Percentiles rank a stretch among this genome's conserved stretches.
Conservation (phyloP, 30 jellyfish, hydroid and myxozoan species). For the Hydractinia echinata region DNA sequence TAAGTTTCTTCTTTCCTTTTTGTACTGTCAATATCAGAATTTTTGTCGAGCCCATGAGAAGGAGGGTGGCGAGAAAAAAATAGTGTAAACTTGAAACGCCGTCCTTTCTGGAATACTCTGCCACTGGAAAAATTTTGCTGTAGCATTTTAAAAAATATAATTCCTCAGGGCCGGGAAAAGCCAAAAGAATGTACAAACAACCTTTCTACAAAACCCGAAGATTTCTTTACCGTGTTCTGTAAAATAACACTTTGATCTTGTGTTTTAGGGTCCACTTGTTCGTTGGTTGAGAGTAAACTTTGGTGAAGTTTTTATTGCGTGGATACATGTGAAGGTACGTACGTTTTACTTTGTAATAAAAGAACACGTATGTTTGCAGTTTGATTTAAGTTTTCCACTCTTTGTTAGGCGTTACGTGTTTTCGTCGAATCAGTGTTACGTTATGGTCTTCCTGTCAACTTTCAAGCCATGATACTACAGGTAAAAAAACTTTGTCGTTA, state of each 20-base stretch:
- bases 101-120: too few species aligned
- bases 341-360: background rate
- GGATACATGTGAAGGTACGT: constrained; percentile 91
- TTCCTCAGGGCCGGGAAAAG: too few species aligned
- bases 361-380: background rate
- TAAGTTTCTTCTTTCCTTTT: constrained; percentile 20
- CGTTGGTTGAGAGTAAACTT: constrained; percentile 96
- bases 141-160: too few species aligned
- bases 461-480: constrained; percentile 96
- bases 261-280: constrained; percentile 78
- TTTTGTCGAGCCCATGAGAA: background rate
- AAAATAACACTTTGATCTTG: background rate
- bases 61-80: too few species aligned
- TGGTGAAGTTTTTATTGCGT: constrained; percentile 86
- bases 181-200: too few species aligned
- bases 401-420: constrained; percentile 81
- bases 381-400: background rate
- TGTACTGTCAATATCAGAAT: background rate
- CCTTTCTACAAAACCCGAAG: too few species aligned
- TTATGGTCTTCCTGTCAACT: constrained; percentile 94
- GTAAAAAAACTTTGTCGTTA: constrained; percentile 18
- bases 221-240: too few species aligned
- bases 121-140: too few species aligned
- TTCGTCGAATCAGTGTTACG: constrained; percentile 97
- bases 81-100: too few species aligned